Conservation (phyloP, 2,888 invertebrate species). For the Eledona agricola region DNA sequence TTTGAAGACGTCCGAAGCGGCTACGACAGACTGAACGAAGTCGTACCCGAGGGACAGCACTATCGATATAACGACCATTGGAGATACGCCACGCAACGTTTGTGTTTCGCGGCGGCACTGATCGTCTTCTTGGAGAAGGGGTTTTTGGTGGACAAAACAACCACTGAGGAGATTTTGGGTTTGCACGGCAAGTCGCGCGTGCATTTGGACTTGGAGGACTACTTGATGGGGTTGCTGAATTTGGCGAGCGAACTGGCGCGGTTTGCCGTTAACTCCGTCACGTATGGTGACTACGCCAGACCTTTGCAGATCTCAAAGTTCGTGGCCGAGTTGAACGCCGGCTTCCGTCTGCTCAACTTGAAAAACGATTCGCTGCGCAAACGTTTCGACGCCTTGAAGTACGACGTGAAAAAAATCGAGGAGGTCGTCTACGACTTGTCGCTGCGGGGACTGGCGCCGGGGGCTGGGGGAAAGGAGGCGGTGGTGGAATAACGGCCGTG, state of each 20-base stretch:
- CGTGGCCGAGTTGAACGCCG: conserved; percentile 86
- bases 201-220: conserved; percentile 91
- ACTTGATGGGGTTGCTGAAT: conserved; percentile 82
- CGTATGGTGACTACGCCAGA: conserved; percentile 81
- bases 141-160: conserved; percentile 76
- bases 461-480: conserved; percentile 28
- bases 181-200: conserved; percentile 82
- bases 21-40: conserved; percentile 70
- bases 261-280: conserved; percentile 85
- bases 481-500: conserved; percentile 22
- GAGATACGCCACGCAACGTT: conserved; percentile 81
- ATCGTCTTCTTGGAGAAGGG: conserved; percentile 84
- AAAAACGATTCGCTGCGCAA: conserved; percentile 91
- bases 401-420: conserved; percentile 94
- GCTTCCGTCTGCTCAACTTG: conserved; percentile 87
- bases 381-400: conserved; percentile 86
- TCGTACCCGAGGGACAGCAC: conserved; percentile 81
- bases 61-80: conserved; percentile 91
- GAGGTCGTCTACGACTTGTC: conserved; percentile 90
- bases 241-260: conserved; percentile 86
- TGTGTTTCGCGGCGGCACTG: conserved; percentile 80
- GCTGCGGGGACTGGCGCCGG: conserved; percentile 76
- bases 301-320: conserved; percentile 87
- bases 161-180: conserved; percentile 80
- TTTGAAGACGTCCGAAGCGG: conserved; percentile 73